Base-by-base conservation (phyloP, 2,797 vertebrate genomes). In the Picus viridis region DNA sequence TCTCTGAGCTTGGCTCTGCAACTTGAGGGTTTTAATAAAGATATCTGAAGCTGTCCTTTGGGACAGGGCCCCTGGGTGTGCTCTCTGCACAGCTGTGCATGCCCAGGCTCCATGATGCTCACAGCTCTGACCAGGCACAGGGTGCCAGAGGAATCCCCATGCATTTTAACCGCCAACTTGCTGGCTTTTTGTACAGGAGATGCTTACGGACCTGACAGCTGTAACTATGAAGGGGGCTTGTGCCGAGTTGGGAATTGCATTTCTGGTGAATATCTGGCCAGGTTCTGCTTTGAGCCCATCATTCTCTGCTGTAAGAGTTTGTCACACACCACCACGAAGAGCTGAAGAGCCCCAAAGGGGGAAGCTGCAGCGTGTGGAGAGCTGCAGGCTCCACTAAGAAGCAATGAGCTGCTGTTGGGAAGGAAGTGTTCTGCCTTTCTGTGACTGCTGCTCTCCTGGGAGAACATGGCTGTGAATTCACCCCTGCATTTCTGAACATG, bases 271-370 rank as follows among this genome's bases (percentile, higher is more conserved):
- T 86, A 80, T 7, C 58, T 53, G 62, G 12, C 69, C 24, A 29
- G 45, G 7, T 96, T 56, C 72, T 96, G 96, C 93, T 96, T 96
- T 47, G 59, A 92, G 17, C 95, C 96, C 4, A 14, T 96, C 83
- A 95, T 96, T 32, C 72, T 94, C 54, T 96, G 94, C 22, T 96
- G 96, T 51, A 96, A 91, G 72, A 71, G 1, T 16, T 14, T 47
- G 7, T 7, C 71, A n/a, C 12, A 15, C 0, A 0, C 32, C 32
- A 9, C 16, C 14, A 16, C 23, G 12, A 89, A 83, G 11, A 93
- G 36, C 41, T 94, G 86, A 96, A 78, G 39, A 3, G 17, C 73
- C 26, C 72, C 36, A 7, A 9, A 53, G 36, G 36, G 79, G 56
- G 5, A 49, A 54, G 34, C 4, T 6, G 59, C 54, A 76, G 53